Evolutionary conservation across 2,113 vertebrate species (phyloP).

Genomic region (Hippocampus abdominalis): DNA sequence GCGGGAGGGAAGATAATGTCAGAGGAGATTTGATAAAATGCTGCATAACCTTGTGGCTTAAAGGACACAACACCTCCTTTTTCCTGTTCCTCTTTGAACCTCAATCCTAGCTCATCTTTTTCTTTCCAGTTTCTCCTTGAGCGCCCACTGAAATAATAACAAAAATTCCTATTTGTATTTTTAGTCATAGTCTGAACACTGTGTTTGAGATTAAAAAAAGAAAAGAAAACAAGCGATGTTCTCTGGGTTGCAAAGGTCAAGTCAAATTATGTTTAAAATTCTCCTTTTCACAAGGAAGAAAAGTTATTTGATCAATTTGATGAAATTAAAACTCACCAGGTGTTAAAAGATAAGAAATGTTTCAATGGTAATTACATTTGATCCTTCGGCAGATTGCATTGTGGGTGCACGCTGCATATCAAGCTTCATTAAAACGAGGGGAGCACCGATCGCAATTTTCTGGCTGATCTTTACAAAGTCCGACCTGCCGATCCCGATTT

Average conservation of each 20-base stretch:
- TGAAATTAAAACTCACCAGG: not conserved
- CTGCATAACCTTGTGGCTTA: constrained; percentile 55
- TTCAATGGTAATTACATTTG: not conserved
- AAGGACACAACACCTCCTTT: constrained; percentile 41
- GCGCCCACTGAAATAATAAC: constrained; percentile 10
- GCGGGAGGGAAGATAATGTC: constrained; percentile 53
- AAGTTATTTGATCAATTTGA: not conserved
- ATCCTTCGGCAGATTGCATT: too few species aligned
- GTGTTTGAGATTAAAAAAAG: not conserved
- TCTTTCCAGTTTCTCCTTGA: constrained; percentile 44
- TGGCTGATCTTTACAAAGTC: too few species aligned
- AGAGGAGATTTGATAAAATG: constrained; percentile 55
- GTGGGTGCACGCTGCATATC: not conserved
- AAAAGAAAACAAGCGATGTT: not conserved
- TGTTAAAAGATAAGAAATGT: not conserved
- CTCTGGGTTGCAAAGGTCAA: not conserved
- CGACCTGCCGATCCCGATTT: too few species aligned
- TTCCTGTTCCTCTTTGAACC: constrained; percentile 40
- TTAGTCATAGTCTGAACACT: not conserved
- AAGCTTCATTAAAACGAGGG: not conserved
- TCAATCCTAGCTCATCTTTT: constrained; percentile 28
- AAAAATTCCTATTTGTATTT: not conserved
- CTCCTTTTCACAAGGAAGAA: not conserved
- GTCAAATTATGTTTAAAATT: not conserved
- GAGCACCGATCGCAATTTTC: too few species aligned